These are phyloP conservation scores for Parazoanthus darwini DNA, from an alignment of 92 coral and sea anemone genomes.

Conservation along the genomic window DNA sequence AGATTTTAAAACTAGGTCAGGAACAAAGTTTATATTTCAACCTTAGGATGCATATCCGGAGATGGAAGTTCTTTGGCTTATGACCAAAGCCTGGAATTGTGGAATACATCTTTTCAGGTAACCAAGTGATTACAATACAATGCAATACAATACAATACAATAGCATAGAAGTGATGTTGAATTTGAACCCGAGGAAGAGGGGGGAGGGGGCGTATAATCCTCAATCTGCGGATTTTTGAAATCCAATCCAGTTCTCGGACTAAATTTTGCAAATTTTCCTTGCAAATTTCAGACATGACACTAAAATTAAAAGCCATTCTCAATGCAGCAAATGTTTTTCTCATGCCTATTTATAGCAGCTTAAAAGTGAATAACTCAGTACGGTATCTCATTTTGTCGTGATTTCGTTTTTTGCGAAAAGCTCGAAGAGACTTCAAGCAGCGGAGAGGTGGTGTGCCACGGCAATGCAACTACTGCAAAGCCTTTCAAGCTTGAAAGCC, in stretches of 20 bases:
- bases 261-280: no score
- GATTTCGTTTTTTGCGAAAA: constrained; percentile 30
- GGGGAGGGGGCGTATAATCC: not conserved
- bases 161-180: not conserved
- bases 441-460: constrained; percentile 98
- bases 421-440: constrained; percentile 76
- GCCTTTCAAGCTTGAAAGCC: constrained; percentile 74
- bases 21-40: not conserved
- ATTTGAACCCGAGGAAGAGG: not conserved
- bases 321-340: no score
- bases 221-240: no score
- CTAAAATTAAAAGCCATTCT: no score
- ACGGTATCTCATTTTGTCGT: not conserved
- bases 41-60: constrained; percentile 85
- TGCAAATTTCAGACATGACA: no score
- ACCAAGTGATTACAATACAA: not conserved
- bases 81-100: constrained; percentile 98
- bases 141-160: not conserved
- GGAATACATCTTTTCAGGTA: constrained; percentile 96
- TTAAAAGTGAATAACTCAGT: no score
- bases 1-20: not conserved
- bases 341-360: no score
- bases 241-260: no score
- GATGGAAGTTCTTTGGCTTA: constrained; percentile 91
- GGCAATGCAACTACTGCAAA: constrained; percentile 89